These are phyloP conservation scores for Coregonus clupeaformis DNA, from an alignment of 2,113 vertebrate species.

Conservation along the genomic window DNA sequence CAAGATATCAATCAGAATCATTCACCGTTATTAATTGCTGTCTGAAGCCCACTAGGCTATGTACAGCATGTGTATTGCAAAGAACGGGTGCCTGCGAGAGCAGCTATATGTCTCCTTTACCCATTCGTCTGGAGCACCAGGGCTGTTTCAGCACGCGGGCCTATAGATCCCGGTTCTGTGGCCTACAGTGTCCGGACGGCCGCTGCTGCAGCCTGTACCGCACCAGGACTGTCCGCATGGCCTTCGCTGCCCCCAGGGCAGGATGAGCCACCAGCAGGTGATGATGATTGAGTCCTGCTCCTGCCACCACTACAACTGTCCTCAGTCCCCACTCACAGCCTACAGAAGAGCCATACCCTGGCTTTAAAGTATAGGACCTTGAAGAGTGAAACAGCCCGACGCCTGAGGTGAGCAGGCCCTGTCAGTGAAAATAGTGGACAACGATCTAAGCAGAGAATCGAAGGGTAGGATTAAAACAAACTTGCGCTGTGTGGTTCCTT, in stretches of 20 bases:
- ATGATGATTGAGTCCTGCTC: constrained; percentile 55
- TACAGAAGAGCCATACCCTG: constrained; percentile 15
- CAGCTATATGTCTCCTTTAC: constrained; percentile 27
- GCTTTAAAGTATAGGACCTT: constrained; percentile 48
- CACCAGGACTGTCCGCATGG: constrained; percentile 39
- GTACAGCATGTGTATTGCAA: constrained; percentile 33
- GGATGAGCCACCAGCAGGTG: constrained; percentile 34
- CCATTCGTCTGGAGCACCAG: constrained; percentile 44
- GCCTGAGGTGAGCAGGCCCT: constrained; percentile 2
- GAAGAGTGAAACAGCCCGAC: constrained; percentile 4
- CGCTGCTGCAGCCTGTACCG: constrained; percentile 51
- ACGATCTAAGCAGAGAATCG: too few species aligned
- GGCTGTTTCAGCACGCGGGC: constrained; percentile 43
- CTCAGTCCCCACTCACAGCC: neutral
- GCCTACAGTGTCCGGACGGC: constrained; percentile 29
- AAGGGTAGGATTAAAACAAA: too few species aligned
- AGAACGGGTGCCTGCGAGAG: constrained; percentile 28
- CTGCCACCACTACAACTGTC: constrained; percentile 46
- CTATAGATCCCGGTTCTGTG: constrained; percentile 40
- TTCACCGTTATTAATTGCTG: too few species aligned
- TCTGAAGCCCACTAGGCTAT: neutral
- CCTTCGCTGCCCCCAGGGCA: constrained; percentile 46
- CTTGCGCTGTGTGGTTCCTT: too few species aligned
- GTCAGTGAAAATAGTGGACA: neutral
- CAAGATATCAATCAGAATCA: too few species aligned